These are phyloP conservation scores for Chiridota heheva DNA, from an alignment of 35 echinoderm and acorn worm species.

Conservation along the genomic window DNA sequence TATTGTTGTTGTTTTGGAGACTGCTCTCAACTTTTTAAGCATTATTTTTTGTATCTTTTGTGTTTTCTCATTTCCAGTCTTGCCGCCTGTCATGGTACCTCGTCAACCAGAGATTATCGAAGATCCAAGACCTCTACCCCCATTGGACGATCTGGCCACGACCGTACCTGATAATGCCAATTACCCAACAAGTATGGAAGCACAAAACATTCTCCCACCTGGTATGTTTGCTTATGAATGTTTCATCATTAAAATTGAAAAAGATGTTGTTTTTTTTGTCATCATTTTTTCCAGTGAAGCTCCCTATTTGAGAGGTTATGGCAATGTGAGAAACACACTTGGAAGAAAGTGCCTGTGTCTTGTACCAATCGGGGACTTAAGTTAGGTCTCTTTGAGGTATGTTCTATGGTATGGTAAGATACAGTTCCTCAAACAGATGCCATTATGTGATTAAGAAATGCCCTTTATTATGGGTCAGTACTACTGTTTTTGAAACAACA, in stretches of 20 bases:
- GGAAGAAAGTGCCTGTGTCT: too few species aligned
- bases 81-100: conserved; percentile 88
- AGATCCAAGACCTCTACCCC: conserved; percentile 52
- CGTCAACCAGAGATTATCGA: conserved; percentile 64
- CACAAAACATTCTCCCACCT: conserved; percentile 84
- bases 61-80: conserved; percentile 60
- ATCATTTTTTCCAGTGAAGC: not conserved
- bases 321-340: too few species aligned
- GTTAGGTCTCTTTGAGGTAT: too few species aligned
- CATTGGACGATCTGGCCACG: conserved; percentile 62
- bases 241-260: not conserved
- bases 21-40: too few species aligned
- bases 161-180: conserved; percentile 88
- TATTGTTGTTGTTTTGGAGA: too few species aligned
- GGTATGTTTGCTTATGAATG: conserved; percentile 35
- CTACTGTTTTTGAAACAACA: too few species aligned
- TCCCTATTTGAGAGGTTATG: not conserved
- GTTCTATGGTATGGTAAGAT: too few species aligned
- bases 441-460: too few species aligned
- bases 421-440: too few species aligned
- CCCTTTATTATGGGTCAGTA: too few species aligned
- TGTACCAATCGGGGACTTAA: too few species aligned
- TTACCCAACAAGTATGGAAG: conserved; percentile 77
- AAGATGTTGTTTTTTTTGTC: not conserved
- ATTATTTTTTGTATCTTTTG: too few species aligned